Base-by-base conservation (phyloP, 2,113 vertebrate genomes). In the Otolemur garnettii region DNA sequence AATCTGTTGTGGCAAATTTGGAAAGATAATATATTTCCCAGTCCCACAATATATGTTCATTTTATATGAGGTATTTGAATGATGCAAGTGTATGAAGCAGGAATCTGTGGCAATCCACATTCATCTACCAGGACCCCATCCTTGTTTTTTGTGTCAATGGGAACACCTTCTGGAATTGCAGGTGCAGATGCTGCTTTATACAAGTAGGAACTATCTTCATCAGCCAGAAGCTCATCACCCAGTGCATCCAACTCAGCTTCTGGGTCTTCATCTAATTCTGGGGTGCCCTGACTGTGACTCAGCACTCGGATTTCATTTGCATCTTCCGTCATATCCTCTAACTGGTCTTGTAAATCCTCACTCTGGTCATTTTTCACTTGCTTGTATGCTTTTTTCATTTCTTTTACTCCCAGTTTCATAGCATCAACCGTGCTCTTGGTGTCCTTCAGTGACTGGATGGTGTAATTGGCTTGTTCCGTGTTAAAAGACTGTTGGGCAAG, bases 311-410 rank as follows among this genome's bases (percentile, higher is more conserved):
- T 99, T 71, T 99, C 99, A 71, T 98, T 99, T 81, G 99, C 99
- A 75, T 99, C 99, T 97, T 99, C 99, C 99, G 99, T 99, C 99
- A 99, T 99, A 98, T 99, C 99, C 96, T 99, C 99, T 96, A 99
- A 97, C 93, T 99, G 99, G 95, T 99, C 99, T 98, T 99, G 99
- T 88, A 99, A 97, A 92, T 99, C 99, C 99, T 99, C 45, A 45
- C 4, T 45, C 45, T 45, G 45, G 45, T 45, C 45, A 45, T 7
- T 45, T 45, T 45, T 45, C 45, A 45, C 45, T 45, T 45, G 45
- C 45, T 45, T 45, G 45, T 45, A 45, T 45, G 45, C 45, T 45
- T 45, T 45, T 45, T 45, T 45, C 45, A 45, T 45, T 45, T 45
- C 45, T 45, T 45, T 45, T 45, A 45, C 45, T 45, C 45, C 8